phyloP scores from a whole-genome alignment of 1,140 invertebrate species.

The Goniozus legneri region DNA sequence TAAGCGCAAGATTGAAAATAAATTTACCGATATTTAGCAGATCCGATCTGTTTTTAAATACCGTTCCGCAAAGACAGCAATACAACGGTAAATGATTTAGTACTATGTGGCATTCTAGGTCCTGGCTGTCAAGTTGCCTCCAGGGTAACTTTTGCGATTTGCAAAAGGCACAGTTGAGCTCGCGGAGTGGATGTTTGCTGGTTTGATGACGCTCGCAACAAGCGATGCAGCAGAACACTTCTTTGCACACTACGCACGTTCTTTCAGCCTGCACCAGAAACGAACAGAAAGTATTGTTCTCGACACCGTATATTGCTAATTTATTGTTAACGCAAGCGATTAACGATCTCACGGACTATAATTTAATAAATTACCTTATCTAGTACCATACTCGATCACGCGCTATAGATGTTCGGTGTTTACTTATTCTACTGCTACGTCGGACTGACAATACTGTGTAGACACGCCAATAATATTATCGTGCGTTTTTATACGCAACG shows the following conservation, averaged over 20 bases:
- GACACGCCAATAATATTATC: too few species aligned
- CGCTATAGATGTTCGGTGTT: too few species aligned
- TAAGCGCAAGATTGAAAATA: neutral
- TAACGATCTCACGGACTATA: too few species aligned
- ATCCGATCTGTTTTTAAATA: conserved; percentile 20
- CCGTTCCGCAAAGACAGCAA: conserved; percentile 25
- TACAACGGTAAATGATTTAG: conserved; percentile 28
- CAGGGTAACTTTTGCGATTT: conserved; percentile 14
- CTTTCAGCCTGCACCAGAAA: too few species aligned
- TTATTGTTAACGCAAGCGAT: too few species aligned
- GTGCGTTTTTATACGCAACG: too few species aligned
- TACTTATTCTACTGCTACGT: too few species aligned
- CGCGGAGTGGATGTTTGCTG: conserved; percentile 19
- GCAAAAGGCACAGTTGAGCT: conserved; percentile 26
- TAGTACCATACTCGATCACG: too few species aligned
- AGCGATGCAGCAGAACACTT: conserved; percentile 30
- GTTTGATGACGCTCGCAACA: conserved; percentile 26
- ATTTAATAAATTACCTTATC: too few species aligned
- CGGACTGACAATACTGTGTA: too few species aligned
- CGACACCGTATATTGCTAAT: too few species aligned
- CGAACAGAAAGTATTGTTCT: too few species aligned
- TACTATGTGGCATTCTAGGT: conserved; percentile 24
- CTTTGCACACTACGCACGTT: conserved; percentile 19
- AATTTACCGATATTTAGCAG: conserved; percentile 20
- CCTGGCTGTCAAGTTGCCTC: conserved; percentile 9